These are phyloP conservation scores for Notodonta ziczac DNA, from an alignment of 2,888 invertebrate genomes.

Conservation along the genomic window DNA sequence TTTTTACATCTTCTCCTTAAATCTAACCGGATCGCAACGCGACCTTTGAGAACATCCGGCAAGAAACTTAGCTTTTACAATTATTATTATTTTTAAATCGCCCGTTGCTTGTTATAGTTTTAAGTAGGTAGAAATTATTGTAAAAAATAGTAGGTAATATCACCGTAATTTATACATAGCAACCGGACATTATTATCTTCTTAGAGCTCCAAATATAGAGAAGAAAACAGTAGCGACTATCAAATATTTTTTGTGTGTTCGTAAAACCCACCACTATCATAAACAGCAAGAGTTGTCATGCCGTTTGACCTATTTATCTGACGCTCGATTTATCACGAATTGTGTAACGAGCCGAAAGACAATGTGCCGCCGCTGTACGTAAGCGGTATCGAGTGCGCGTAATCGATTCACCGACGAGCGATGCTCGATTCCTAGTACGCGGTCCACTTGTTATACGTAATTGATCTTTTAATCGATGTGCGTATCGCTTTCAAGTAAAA, in stretches of 20 bases:
- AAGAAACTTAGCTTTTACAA: no score
- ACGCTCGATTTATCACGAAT: slow-evolving; percentile 1
- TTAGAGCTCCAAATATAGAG: no score
- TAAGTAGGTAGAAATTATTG: no score
- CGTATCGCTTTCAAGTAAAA: slow-evolving; percentile 11
- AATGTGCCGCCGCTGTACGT: slow-evolving; percentile 3
- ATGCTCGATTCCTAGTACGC: slow-evolving; percentile 3
- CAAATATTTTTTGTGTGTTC: not conserved
- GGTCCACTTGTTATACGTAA: not conserved
- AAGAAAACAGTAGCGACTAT: no score
- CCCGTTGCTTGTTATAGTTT: no score
- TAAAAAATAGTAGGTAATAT: no score
- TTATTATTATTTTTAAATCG: no score
- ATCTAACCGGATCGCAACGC: no score
- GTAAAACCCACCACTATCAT: not conserved
- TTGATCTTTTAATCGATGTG: not conserved
- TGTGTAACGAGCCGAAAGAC: not conserved
- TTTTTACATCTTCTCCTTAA: no score
- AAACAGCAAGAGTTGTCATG: not conserved
- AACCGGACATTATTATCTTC: no score
- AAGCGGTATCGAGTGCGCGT: not conserved
- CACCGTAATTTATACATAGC: no score
- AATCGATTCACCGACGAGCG: slow-evolving; percentile 1
- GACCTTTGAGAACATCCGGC: no score
- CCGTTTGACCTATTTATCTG: slow-evolving; percentile 4